Conservation (phyloP, 2,888 invertebrate species). For the Willowsia nigromaculata region DNA sequence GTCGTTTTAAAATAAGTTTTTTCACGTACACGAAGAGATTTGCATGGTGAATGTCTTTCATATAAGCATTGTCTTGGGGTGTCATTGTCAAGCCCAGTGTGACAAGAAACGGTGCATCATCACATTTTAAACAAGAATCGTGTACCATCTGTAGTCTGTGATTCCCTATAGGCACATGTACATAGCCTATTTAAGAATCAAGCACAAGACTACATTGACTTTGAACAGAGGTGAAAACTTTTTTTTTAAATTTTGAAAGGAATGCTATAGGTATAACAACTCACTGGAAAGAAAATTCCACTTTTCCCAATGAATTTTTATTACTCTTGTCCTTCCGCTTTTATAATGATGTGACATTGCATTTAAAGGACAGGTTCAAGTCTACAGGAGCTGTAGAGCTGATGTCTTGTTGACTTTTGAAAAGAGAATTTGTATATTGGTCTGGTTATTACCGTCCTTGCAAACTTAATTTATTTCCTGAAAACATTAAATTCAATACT, state of each 20-base stretch:
- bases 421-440: background rate
- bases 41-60: slow-evolving; percentile 14
- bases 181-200: too few species aligned
- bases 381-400: background rate
- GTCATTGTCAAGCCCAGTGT: slow-evolving; percentile 14
- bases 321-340: slow-evolving; percentile 53
- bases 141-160: background rate
- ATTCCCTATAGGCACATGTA: background rate
- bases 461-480: background rate
- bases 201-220: too few species aligned
- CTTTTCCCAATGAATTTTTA: slow-evolving; percentile 43
- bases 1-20: background rate
- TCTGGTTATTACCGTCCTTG: slow-evolving; percentile 50
- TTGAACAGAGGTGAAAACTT: too few species aligned
- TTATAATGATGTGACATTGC: slow-evolving; percentile 19
- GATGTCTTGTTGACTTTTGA: background rate
- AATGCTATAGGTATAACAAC: slow-evolving; percentile 9
- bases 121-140: background rate
- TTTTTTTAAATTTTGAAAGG: too few species aligned
- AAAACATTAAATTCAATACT: background rate
- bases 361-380: slow-evolving; percentile 35
- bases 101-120: slow-evolving; percentile 19
- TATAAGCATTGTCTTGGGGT: background rate
- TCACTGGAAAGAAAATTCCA: slow-evolving; percentile 35
- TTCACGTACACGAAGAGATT: background rate